phyloP scores from a whole-genome alignment of 2,113 vertebrate genomes.

The Antechinus flavipes region DNA sequence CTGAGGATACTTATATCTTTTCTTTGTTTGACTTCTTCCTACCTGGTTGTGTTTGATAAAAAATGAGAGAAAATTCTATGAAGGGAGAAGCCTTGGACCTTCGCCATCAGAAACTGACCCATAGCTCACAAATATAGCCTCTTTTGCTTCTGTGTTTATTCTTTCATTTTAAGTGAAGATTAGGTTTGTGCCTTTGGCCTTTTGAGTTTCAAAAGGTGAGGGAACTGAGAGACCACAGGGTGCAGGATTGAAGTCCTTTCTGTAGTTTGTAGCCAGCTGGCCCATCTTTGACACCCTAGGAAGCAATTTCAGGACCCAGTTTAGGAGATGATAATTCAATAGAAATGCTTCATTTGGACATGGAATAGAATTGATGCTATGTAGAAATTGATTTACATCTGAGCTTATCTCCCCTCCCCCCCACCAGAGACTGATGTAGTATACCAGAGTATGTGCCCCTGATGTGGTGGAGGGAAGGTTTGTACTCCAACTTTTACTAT shows the following conservation, averaged over 20 bases:
- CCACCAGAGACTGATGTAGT: not conserved
- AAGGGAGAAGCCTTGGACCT: not conserved
- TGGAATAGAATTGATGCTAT: not conserved
- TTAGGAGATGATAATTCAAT: not conserved
- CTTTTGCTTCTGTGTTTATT: not conserved
- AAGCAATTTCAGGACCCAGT: not conserved
- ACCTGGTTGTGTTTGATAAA: not conserved
- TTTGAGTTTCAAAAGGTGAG: no score
- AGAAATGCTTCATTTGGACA: not conserved
- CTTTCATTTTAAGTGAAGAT: not conserved
- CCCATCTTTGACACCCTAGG: not conserved
- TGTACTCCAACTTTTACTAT: not conserved
- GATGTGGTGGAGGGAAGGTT: not conserved
- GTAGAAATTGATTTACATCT: not conserved
- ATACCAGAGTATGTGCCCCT: not conserved
- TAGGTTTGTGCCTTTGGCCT: not conserved
- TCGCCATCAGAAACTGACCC: not conserved
- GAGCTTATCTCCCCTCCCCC: not conserved
- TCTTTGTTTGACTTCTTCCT: slow-evolving; percentile 1
- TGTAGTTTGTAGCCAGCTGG: not conserved
- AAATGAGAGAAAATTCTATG: not conserved
- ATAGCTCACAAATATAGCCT: not conserved
- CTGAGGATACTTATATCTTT: not conserved
- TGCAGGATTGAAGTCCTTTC: not conserved
- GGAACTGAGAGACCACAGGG: not conserved